phyloP scores from a whole-genome alignment of 2,888 invertebrate species.

The Ischnus inquisitorius region DNA sequence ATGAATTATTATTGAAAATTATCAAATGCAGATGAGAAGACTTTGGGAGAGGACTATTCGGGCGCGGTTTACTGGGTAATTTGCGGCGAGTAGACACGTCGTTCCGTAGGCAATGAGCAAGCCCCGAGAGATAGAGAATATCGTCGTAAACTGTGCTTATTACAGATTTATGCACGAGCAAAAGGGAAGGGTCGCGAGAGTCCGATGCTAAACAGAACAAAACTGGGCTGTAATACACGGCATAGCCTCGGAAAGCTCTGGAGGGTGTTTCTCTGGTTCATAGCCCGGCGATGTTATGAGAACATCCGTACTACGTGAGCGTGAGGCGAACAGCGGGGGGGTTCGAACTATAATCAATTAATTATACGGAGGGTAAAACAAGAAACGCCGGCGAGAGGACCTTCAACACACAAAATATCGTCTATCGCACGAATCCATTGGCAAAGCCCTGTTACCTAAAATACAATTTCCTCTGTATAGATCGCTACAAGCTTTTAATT shows the following conservation, averaged over 20 bases:
- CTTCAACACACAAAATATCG: conserved; percentile 73
- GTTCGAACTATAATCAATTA: conserved; percentile 82
- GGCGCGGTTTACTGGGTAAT: conserved; percentile 72
- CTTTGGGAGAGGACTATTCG: conserved; percentile 37
- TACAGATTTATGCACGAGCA: conserved; percentile 77
- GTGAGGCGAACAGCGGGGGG: conserved; percentile 61
- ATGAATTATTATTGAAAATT: conserved; percentile 35
- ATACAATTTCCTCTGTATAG: conserved; percentile 22
- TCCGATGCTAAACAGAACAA: conserved; percentile 65
- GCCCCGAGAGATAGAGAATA: conserved; percentile 62
- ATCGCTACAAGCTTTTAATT: not conserved
- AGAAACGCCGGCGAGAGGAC: conserved; percentile 69
- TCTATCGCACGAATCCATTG: conserved; percentile 9
- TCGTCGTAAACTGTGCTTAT: conserved; percentile 76
- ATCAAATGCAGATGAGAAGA: conserved; percentile 39
- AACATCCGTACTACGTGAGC: conserved; percentile 32
- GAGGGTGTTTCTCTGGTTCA: conserved; percentile 53
- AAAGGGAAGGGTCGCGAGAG: conserved; percentile 61
- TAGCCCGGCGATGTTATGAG: conserved; percentile 38
- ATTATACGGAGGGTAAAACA: conserved; percentile 76
- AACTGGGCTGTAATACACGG: conserved; percentile 51
- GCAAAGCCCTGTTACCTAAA: not conserved
- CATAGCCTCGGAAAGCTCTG: conserved; percentile 26
- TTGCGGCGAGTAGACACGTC: conserved; percentile 72
- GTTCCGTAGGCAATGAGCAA: conserved; percentile 34